These are phyloP conservation scores for Nasonia oneida DNA, from an alignment of 2,888 invertebrate genomes.

Conservation along the genomic window DNA sequence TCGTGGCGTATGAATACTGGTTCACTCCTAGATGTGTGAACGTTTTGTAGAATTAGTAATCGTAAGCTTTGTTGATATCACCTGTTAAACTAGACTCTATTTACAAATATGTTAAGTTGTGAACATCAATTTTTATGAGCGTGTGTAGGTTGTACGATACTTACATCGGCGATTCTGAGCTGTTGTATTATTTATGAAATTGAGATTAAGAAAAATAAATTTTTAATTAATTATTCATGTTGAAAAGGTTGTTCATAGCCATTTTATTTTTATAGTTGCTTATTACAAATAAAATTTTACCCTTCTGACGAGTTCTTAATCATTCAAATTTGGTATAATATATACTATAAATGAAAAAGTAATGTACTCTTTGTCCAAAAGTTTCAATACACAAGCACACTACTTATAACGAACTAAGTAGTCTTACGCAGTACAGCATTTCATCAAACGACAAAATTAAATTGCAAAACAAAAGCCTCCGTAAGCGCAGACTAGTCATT, in stretches of 20 bases:
- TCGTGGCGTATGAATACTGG: neutral
- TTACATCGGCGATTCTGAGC: neutral
- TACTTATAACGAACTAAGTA: neutral
- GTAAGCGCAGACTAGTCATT: neutral
- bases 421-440: neutral
- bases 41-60: neutral
- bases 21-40: neutral
- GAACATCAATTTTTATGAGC: neutral
- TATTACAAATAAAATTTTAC: neutral
- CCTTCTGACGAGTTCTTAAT: neutral
- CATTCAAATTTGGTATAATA: too few species aligned
- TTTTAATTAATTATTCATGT: neutral
- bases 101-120: neutral
- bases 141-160: neutral
- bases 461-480: neutral
- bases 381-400: too few species aligned
- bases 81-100: neutral
- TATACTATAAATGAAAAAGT: too few species aligned
- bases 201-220: neutral
- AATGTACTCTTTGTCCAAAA: too few species aligned
- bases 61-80: constrained; percentile 1
- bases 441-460: neutral
- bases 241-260: neutral
- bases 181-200: neutral
- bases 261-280: neutral